Evolutionary conservation across 92 coral and sea anemone species (phyloP).

Genomic region (Plumapathes pennacea): DNA sequence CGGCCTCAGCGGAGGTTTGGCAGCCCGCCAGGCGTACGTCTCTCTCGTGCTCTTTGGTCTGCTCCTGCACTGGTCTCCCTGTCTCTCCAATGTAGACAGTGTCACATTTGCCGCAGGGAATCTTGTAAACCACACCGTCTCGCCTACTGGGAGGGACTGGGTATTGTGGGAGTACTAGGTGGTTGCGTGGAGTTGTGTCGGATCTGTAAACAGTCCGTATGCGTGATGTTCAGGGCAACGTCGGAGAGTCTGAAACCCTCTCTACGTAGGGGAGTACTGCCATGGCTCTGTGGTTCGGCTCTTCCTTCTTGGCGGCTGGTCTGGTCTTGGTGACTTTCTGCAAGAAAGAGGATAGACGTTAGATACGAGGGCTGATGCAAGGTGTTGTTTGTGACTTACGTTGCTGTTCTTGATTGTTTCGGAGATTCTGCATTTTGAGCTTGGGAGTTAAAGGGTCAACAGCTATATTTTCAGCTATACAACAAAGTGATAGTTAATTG

Average conservation of each 20-base stretch:
- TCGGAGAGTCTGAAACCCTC: background rate
- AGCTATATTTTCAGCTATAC: too few relatives aligned
- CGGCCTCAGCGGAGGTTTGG: background rate
- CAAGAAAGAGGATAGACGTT: constrained; percentile 13
- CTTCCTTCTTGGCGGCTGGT: background rate
- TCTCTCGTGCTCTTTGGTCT: constrained; percentile 2
- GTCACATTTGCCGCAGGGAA: constrained; percentile 11
- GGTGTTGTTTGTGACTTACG: constrained; percentile 1
- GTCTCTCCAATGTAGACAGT: constrained; percentile 13
- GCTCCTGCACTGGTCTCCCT: constrained; percentile 6
- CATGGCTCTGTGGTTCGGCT: too few relatives aligned
- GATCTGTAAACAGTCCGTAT: background rate
- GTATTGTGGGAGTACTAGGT: constrained; percentile 1
- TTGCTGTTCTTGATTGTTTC: too few relatives aligned
- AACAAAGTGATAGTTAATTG: too few relatives aligned
- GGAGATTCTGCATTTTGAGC: too few relatives aligned
- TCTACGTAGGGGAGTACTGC: constrained; percentile 9
- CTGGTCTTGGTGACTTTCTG: constrained; percentile 22
- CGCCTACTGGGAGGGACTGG: too few relatives aligned
- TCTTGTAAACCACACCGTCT: too few relatives aligned
- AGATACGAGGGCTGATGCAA: background rate
- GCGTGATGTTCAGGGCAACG: background rate
- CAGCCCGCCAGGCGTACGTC: background rate
- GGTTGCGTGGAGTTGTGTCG: background rate
- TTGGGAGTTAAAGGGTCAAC: too few relatives aligned